These are phyloP conservation scores for Acanthurus leucopareius DNA, from an alignment of 2,797 vertebrate genomes.

Conservation along the genomic window DNA sequence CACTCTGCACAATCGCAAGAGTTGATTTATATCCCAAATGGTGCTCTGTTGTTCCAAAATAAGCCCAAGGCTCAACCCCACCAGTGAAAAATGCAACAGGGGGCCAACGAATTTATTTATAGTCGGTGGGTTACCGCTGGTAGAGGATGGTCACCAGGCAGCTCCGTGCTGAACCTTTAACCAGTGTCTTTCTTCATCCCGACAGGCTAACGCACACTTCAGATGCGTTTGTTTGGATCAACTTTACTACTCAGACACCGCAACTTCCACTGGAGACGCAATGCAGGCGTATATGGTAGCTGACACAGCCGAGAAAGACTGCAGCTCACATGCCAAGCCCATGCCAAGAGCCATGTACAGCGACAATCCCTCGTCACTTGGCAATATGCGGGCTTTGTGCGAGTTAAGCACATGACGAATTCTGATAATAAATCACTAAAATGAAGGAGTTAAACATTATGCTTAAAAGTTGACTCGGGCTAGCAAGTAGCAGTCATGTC, in stretches of 20 bases:
- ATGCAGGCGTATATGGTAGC: conserved; percentile 69
- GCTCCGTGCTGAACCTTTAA: background rate
- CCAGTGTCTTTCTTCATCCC: conserved; percentile 10
- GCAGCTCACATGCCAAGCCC: conserved; percentile 64
- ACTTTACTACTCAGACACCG: conserved; percentile 15
- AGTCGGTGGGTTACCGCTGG: conserved; percentile 33
- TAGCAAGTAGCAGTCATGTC: conserved; percentile 41
- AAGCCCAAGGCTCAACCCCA: conserved; percentile 22
- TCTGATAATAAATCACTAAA: background rate
- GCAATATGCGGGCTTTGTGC: background rate
- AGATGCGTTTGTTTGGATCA: conserved; percentile 8
- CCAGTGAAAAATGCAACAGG: conserved; percentile 29
- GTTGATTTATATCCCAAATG: conserved; percentile 45
- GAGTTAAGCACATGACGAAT: background rate
- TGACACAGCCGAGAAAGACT: conserved; percentile 53
- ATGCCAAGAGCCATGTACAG: conserved; percentile 42
- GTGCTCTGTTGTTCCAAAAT: conserved; percentile 30
- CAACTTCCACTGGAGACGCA: conserved; percentile 64
- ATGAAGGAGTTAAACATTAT: accelerated
- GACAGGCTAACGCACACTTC: background rate
- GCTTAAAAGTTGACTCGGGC: conserved; percentile 19
- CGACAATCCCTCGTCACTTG: conserved; percentile 26
- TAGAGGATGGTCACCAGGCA: conserved; percentile 29
- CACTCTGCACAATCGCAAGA: conserved; percentile 20
- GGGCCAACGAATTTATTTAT: conserved; percentile 42